Evolutionary conservation across 1,140 invertebrate genomes (phyloP).

Genomic region (Drosophila takahashii): DNA sequence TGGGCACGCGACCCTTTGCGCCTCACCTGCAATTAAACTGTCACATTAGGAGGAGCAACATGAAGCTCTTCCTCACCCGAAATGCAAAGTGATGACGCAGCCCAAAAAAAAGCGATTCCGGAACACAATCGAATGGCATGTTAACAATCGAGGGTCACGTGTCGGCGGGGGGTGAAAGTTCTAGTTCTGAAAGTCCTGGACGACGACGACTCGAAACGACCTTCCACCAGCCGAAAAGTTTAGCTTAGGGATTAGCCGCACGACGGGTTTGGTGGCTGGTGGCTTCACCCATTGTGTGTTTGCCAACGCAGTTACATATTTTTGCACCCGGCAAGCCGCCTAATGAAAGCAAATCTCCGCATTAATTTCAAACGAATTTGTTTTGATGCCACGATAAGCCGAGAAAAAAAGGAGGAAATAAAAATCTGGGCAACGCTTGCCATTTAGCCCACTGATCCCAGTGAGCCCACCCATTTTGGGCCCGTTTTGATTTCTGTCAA

Average conservation of each 20-base stretch:
- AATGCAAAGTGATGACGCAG: conserved; percentile 72
- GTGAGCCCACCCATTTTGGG: conserved; percentile 39
- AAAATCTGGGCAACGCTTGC: conserved; percentile 54
- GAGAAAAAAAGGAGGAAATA: conserved; percentile 12
- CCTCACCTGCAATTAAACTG: conserved; percentile 84
- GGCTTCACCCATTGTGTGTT: conserved; percentile 71
- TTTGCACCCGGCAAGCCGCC: conserved; percentile 68
- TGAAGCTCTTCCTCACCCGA: conserved; percentile 2
- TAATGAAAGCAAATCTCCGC: conserved; percentile 84
- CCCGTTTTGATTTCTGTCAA: conserved; percentile 79
- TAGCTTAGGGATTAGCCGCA: conserved; percentile 74
- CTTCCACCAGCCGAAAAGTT: conserved; percentile 68
- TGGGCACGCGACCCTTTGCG: conserved; percentile 62
- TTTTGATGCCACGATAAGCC: conserved; percentile 84
- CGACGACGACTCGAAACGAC: conserved; percentile 38
- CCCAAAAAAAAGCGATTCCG: conserved; percentile 73
- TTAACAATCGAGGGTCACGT: conserved; percentile 51
- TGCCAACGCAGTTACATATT: conserved; percentile 71
- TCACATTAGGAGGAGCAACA: conserved; percentile 68
- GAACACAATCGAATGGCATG: conserved; percentile 43
- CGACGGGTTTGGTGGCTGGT: conserved; percentile 59
- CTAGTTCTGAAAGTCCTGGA: conserved; percentile 5
- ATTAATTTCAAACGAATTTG: conserved; percentile 84
- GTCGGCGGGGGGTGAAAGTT: conserved; percentile 25
- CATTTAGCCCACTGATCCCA: conserved; percentile 58